These are phyloP conservation scores for Cydia splendana DNA, from an alignment of 1,140 invertebrate species.

Conservation along the genomic window DNA sequence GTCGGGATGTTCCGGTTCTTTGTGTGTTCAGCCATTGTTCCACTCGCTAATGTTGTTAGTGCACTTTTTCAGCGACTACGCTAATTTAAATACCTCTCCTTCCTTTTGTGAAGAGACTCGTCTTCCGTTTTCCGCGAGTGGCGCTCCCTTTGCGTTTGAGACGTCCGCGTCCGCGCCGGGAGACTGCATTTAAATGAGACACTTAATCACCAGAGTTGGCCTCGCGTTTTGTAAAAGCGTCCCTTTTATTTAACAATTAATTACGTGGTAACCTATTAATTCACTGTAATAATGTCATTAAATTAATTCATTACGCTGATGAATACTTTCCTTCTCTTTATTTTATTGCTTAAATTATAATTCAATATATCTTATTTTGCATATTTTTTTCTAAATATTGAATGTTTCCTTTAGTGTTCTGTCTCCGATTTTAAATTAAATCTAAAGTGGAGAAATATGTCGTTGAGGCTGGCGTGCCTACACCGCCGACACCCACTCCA, in stretches of 20 bases:
- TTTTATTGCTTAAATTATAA: background rate
- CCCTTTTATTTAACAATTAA: conserved; percentile 69
- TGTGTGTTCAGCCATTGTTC: conserved; percentile 74
- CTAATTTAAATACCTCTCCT: conserved; percentile 79
- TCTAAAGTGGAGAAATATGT: conserved; percentile 30
- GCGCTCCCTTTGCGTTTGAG: conserved; percentile 74
- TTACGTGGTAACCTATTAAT: conserved; percentile 63
- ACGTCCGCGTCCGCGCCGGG: conserved; percentile 70
- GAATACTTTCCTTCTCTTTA: background rate
- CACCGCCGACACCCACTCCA: conserved; percentile 68
- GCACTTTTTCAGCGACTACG: conserved; percentile 77
- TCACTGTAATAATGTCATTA: conserved; percentile 44
- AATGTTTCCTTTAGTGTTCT: background rate
- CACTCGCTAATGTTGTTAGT: conserved; percentile 78
- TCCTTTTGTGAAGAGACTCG: conserved; percentile 74
- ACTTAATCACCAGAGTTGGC: conserved; percentile 77
- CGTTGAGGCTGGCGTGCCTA: conserved; percentile 47
- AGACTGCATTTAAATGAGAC: conserved; percentile 80
- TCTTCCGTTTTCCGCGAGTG: conserved; percentile 77
- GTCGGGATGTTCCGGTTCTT: conserved; percentile 64
- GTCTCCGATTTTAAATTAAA: conserved; percentile 13
- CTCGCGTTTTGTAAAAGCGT: conserved; percentile 71
- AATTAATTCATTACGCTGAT: conserved; percentile 11
- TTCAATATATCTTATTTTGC: background rate
- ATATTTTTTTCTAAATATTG: background rate